Conservation (phyloP, 2,888 invertebrate genomes). For the Alcis repandata region DNA sequence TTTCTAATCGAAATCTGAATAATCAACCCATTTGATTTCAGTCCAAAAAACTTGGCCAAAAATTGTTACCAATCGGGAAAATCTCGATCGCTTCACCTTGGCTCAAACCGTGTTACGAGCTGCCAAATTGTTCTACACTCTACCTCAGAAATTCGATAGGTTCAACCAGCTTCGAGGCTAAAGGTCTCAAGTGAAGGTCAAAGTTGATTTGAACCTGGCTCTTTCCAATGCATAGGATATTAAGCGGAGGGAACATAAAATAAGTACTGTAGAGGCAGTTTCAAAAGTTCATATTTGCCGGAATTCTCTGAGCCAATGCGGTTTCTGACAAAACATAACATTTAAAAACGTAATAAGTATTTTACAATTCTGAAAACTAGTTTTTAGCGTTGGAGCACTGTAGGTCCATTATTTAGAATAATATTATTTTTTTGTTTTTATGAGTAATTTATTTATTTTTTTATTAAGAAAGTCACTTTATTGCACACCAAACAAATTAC, state of each 20-base stretch:
- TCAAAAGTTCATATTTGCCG: conserved; percentile 13
- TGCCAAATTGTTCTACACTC: conserved; percentile 31
- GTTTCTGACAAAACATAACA: background rate
- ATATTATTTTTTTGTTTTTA: too few species aligned
- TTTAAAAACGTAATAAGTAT: background rate
- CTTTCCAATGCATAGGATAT: conserved; percentile 28
- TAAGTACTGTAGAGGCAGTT: conserved; percentile 10
- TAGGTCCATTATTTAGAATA: too few species aligned
- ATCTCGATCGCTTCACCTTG: conserved; percentile 33
- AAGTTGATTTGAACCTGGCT: conserved; percentile 22
- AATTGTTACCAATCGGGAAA: conserved; percentile 17
- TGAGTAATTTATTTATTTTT: too few species aligned
- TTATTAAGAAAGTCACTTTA: too few species aligned
- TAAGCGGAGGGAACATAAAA: conserved; percentile 11
- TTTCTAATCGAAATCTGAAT: conserved; percentile 23
- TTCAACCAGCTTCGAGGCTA: background rate
- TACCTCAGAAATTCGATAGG: conserved; percentile 21
- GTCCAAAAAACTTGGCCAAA: conserved; percentile 31
- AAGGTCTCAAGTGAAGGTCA: conserved; percentile 30
- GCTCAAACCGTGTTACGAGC: conserved; percentile 27
- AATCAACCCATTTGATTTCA: conserved; percentile 28
- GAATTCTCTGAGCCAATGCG: background rate
- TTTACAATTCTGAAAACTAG: too few species aligned
- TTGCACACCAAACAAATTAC: too few species aligned
- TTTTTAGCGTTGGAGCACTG: too few species aligned